Conservation (phyloP, 2,888 invertebrate species). For the Synanthedon formicaeformis region DNA sequence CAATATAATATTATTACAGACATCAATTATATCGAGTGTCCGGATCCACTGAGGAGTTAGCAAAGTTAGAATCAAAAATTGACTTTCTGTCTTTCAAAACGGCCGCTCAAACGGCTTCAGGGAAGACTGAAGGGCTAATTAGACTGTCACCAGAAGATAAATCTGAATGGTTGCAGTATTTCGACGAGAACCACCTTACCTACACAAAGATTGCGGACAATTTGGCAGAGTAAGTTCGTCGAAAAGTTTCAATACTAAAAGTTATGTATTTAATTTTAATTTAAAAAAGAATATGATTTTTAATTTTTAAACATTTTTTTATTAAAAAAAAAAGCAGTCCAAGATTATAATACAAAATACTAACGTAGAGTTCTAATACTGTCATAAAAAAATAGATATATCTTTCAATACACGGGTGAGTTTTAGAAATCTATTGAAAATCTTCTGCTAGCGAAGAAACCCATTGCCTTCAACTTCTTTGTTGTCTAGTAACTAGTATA, state of each 20-base stretch:
- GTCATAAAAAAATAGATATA: too few species aligned
- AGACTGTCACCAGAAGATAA: slow-evolving; percentile 42
- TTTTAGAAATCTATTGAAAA: too few species aligned
- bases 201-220: slow-evolving; percentile 43
- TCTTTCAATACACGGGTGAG: too few species aligned
- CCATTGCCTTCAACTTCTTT: too few species aligned
- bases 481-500: too few species aligned
- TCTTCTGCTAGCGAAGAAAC: too few species aligned
- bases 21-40: slow-evolving; percentile 46
- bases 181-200: slow-evolving; percentile 28
- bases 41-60: slow-evolving; percentile 31
- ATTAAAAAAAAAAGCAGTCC: neutral
- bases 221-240: slow-evolving; percentile 39
- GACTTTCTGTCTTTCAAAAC: slow-evolving; percentile 41
- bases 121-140: slow-evolving; percentile 39
- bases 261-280: neutral
- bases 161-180: slow-evolving; percentile 41
- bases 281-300: too few species aligned
- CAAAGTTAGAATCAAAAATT: slow-evolving; percentile 28
- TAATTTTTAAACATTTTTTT: too few species aligned
- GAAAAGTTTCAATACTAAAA: neutral
- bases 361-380: too few species aligned
- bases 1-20: slow-evolving; percentile 17
- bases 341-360: neutral
- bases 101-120: slow-evolving; percentile 24